Evolutionary conservation across 2,113 vertebrate genomes (phyloP).

Genomic region (Entelurus aequoreus): DNA sequence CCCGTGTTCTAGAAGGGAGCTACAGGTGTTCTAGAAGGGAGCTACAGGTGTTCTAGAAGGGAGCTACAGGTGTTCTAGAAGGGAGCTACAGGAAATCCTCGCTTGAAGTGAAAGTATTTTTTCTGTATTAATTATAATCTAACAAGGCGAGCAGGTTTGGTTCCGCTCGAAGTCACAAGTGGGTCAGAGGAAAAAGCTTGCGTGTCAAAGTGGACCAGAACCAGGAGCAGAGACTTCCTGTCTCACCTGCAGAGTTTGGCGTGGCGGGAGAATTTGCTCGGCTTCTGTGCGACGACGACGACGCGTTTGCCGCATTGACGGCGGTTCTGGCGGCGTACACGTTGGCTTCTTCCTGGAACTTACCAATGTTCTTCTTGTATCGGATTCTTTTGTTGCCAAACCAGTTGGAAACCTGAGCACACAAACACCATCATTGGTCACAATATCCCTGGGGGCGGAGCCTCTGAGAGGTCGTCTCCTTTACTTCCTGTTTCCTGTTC

Average conservation of each 20-base stretch:
- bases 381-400: conserved; percentile 99
- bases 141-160: background rate
- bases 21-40: no score
- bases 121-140: no score
- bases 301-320: conserved; percentile 93
- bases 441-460: conserved; percentile 16
- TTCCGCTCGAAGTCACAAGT: conserved; percentile 29
- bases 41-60: no score
- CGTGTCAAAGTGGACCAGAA: conserved; percentile 52
- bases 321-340: conserved; percentile 99
- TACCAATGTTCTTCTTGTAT: conserved; percentile 99
- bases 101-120: no score
- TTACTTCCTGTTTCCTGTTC: no score
- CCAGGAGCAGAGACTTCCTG: conserved; percentile 61
- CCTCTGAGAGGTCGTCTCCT: conserved; percentile 16
- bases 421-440: conserved; percentile 43
- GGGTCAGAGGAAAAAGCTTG: conserved; percentile 7
- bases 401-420: conserved; percentile 97
- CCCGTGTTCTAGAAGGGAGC: no score
- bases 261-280: conserved; percentile 99
- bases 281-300: conserved; percentile 86
- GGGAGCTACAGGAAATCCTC: no score
- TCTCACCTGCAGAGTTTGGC: conserved; percentile 99
- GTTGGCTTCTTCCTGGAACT: conserved; percentile 99
- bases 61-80: no score